A percentile compares a stretch with the other conserved stretches of the same genome.
These are phyloP conservation scores for Xanthia togata DNA, from an alignment of 2,888 invertebrate species.

Conservation along the genomic window DNA sequence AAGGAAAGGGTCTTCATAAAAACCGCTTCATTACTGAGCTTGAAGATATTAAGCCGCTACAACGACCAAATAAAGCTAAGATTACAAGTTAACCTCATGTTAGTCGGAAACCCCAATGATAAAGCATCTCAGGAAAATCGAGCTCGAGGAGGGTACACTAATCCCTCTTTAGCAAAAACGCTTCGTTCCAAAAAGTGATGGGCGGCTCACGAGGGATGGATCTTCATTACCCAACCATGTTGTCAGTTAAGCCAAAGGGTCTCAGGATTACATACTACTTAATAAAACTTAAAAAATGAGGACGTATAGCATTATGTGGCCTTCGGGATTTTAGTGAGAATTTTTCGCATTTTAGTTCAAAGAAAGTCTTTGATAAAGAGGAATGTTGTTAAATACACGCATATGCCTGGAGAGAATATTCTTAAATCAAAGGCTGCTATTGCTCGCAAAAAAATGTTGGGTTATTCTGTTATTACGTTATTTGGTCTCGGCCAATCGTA, in stretches of 20 bases:
- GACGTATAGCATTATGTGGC: conserved; percentile 58
- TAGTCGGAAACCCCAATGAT: conserved; percentile 89
- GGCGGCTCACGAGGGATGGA: conserved; percentile 88
- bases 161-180: conserved; percentile 91
- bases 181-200: conserved; percentile 90
- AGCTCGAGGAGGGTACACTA: conserved; percentile 88
- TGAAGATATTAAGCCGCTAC: conserved; percentile 86
- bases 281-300: conserved; percentile 83
- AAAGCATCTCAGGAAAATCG: conserved; percentile 90
- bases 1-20: conserved; percentile 83
- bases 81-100: conserved; percentile 91
- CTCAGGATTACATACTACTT: conserved; percentile 85
- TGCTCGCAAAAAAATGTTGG: conserved; percentile 45
- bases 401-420: conserved; percentile 39
- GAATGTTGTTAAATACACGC: conserved; percentile 53
- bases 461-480: conserved; percentile 48
- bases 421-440: conserved; percentile 46
- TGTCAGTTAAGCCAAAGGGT: conserved; percentile 89
- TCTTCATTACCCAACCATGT: conserved; percentile 89
- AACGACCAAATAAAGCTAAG: conserved; percentile 89
- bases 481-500: conserved; percentile 39
- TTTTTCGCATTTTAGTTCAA: conserved; percentile 37
- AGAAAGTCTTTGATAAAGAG: conserved; percentile 31
- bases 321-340: conserved; percentile 52
- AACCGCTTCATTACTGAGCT: conserved; percentile 86